phyloP scores from a whole-genome alignment of 1,140 invertebrate species.

The Thalassaphorura encarpata region DNA sequence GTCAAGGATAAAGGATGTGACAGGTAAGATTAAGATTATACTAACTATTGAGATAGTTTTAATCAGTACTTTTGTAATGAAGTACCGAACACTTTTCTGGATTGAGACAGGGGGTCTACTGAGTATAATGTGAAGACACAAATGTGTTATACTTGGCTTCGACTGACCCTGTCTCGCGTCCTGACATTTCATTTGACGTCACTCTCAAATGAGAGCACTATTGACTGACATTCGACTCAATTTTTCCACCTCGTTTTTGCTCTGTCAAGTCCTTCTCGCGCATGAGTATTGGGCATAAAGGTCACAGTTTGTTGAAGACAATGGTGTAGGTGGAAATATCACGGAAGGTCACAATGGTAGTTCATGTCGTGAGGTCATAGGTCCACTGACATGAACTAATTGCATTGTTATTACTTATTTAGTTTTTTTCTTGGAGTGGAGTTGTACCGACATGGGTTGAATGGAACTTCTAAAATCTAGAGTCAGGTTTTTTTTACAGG shows the following conservation, averaged over 20 bases:
- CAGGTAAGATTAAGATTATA: slow-evolving; percentile 14
- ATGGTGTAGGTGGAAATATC: slow-evolving; percentile 13
- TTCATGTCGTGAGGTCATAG: background rate
- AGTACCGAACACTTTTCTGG: slow-evolving; percentile 55
- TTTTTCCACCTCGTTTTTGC: slow-evolving; percentile 47
- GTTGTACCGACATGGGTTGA: slow-evolving; percentile 22
- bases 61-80: background rate
- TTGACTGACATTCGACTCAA: slow-evolving; percentile 51
- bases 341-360: slow-evolving; percentile 22
- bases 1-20: slow-evolving; percentile 23
- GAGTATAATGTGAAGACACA: slow-evolving; percentile 58
- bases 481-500: slow-evolving; percentile 33
- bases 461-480: slow-evolving; percentile 31
- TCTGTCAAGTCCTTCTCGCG: slow-evolving; percentile 53
- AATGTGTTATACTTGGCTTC: slow-evolving; percentile 63
- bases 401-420: background rate
- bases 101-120: slow-evolving; percentile 63
- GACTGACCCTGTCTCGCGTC: slow-evolving; percentile 41
- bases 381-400: too few relatives aligned
- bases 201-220: slow-evolving; percentile 63
- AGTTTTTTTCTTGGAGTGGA: slow-evolving; percentile 26
- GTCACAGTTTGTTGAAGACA: slow-evolving; percentile 21
- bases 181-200: slow-evolving; percentile 69
- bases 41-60: background rate
- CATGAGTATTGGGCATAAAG: slow-evolving; percentile 38